Base-by-base conservation (phyloP, 35 echinoderm and acorn worm species). In the Patiria miniata region DNA sequence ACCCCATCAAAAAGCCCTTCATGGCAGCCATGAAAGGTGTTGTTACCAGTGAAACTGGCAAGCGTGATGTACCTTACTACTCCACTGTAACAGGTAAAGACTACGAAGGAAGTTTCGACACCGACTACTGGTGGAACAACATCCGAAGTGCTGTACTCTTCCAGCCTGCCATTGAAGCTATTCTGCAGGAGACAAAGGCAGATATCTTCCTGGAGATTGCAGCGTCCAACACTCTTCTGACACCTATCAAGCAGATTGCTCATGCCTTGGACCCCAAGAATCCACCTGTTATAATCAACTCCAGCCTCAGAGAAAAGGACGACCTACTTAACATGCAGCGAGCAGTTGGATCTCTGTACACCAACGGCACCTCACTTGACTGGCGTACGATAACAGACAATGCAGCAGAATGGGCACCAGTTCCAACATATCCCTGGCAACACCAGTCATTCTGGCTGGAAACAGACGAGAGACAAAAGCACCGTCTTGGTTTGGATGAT, bases 381-480 rank as follows among this genome's bases (percentile, higher is more conserved):
- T 98, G 95, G 95, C 36, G 39, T 10, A 89, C 91, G 21, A 79
- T 98, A 29, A 91, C 95, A 47, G 77, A 68, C 14, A 53, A 94
- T 39, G 19, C 85, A 32, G 95, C 95, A 39, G 40, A 52, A 1
- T 94, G 89, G 82, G 77, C 94, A 5, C 60, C 90, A 40, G 40
- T 99, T 36, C 96, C 96, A 6, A 68, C 80, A 40, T 94, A 99
- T 53, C 96, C 86, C 38, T 99, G 92, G 92, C 89, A 99, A 68
- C 92, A 90, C 36, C 65, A 86, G 57, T 39, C 78, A 36, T 91
- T 90, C 60, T 89, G 89, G 92, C 78, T 83, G 16, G 95, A 98
- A 59, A 87, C 92, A 38, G 95, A 98, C 44, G 81, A 98, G 26
- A 44, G 92, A 42, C 73, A 83, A 36, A 98, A 98, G 36, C 77